These are phyloP conservation scores for Pao palembangensis DNA, from an alignment of 2,113 vertebrate species.

Conservation along the genomic window DNA sequence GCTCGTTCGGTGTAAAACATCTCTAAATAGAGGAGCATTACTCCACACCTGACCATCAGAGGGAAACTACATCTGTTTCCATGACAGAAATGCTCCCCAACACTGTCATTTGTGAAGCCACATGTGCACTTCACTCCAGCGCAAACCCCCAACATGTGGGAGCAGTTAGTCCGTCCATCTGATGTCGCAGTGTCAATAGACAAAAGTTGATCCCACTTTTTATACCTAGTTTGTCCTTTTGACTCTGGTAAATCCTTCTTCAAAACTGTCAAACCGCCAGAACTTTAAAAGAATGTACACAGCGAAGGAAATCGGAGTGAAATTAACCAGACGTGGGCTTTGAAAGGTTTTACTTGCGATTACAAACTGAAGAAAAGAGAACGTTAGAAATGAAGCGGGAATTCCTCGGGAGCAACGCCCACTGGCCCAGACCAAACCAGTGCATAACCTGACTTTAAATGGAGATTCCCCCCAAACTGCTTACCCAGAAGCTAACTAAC, in stretches of 20 bases:
- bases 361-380: slow-evolving; percentile 37
- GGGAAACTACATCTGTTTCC: slow-evolving; percentile 44
- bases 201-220: slow-evolving; percentile 15
- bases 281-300: slow-evolving; percentile 4
- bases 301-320: slow-evolving; percentile 27
- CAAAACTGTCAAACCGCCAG: neutral
- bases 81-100: slow-evolving; percentile 36
- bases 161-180: slow-evolving; percentile 43
- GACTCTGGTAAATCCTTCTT: neutral
- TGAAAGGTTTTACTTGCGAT: slow-evolving; percentile 37
- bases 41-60: slow-evolving; percentile 49
- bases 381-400: slow-evolving; percentile 48
- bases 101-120: slow-evolving; percentile 47
- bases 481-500: too few relatives aligned
- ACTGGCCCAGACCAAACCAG: slow-evolving; percentile 56
- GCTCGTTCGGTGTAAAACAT: slow-evolving; percentile 46
- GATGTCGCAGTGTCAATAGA: slow-evolving; percentile 39
- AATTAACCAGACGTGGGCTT: slow-evolving; percentile 18
- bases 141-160: slow-evolving; percentile 47
- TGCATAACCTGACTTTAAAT: slow-evolving; percentile 59
- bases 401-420: slow-evolving; percentile 58
- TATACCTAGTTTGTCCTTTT: slow-evolving; percentile 4
- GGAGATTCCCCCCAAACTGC: too few relatives aligned
- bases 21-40: slow-evolving; percentile 38
- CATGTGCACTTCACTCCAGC: slow-evolving; percentile 25